Conservation (phyloP, 2,888 invertebrate genomes). For the Matsumyia berberina region DNA sequence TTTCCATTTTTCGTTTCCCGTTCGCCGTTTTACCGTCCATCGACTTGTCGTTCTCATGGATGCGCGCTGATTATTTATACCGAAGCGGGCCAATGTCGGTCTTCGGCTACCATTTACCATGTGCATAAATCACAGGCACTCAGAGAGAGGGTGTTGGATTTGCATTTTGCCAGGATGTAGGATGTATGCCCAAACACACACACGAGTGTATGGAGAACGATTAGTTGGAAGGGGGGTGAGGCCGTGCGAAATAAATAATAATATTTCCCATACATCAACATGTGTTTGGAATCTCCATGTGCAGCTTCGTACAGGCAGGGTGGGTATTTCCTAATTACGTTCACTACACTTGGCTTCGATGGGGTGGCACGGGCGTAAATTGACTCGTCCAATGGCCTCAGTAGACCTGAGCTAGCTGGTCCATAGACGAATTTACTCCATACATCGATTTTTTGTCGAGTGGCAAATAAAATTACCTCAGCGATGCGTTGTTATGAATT, state of each 20-base stretch:
- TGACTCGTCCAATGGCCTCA: slow-evolving; percentile 28
- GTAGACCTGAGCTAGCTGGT: slow-evolving; percentile 38
- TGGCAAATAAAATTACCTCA: slow-evolving; percentile 9
- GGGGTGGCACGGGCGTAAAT: slow-evolving; percentile 10
- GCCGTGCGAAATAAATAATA: slow-evolving; percentile 73
- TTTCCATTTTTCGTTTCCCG: slow-evolving; percentile 47
- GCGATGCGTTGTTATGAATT: slow-evolving; percentile 4
- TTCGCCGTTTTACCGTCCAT: slow-evolving; percentile 19
- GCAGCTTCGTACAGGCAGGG: slow-evolving; percentile 21
- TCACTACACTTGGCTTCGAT: slow-evolving; percentile 35
- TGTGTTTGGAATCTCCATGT: slow-evolving; percentile 55
- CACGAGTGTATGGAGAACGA: slow-evolving; percentile 14
- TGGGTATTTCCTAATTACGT: slow-evolving; percentile 62
- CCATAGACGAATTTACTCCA: slow-evolving; percentile 35
- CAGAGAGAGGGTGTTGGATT: slow-evolving; percentile 65
- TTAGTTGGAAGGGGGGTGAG: slow-evolving; percentile 44
- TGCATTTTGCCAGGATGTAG: slow-evolving; percentile 44
- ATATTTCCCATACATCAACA: slow-evolving; percentile 72
- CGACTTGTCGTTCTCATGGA: slow-evolving; percentile 54
- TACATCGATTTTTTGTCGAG: slow-evolving; percentile 44
- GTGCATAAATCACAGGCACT: slow-evolving; percentile 70
- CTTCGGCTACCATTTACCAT: slow-evolving; percentile 68
- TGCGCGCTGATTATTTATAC: slow-evolving; percentile 74
- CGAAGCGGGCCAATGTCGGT: slow-evolving; percentile 64
- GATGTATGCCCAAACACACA: neutral